These are phyloP conservation scores for Mionectes macconnelli DNA, from an alignment of 2,113 vertebrate species.

Conservation along the genomic window DNA sequence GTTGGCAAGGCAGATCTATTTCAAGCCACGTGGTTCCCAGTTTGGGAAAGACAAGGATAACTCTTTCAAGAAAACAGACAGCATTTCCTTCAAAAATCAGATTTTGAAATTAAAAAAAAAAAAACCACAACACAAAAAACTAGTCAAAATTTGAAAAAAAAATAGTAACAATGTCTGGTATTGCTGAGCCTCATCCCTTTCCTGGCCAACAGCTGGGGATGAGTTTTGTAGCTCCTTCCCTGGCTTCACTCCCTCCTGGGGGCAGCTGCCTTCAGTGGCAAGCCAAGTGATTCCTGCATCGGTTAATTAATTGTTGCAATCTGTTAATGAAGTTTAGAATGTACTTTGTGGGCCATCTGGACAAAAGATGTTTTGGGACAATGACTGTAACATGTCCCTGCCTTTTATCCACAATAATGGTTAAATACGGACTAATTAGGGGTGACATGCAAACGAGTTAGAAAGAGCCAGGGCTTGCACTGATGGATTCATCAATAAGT, in stretches of 20 bases:
- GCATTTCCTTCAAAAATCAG: background rate
- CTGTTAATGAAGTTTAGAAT: conserved; percentile 29
- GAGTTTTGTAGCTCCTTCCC: background rate
- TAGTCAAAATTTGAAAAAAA: background rate
- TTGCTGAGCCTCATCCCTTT: background rate
- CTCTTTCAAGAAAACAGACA: background rate
- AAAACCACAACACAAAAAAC: too few relatives aligned
- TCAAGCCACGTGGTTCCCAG: accelerated
- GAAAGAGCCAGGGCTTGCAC: background rate
- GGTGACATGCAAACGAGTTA: background rate
- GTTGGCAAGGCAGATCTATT: background rate
- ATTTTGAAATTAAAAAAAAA: background rate
- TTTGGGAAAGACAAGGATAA: background rate
- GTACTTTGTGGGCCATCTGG: conserved; percentile 29
- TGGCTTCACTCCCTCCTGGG: background rate
- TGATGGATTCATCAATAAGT: background rate
- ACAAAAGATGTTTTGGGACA: background rate
- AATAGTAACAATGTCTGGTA: accelerated
- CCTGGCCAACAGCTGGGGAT: background rate
- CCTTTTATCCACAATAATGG: background rate
- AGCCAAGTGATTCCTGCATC: background rate
- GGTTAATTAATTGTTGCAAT: conserved; percentile 30
- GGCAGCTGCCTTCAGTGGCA: background rate
- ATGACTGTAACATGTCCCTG: background rate
- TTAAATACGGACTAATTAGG: background rate